Evolutionary conservation across 2,113 vertebrate species (phyloP), one percentile per base, ranked within the genome.

Genomic region (Petrocephalus microphthalmus): DNA sequence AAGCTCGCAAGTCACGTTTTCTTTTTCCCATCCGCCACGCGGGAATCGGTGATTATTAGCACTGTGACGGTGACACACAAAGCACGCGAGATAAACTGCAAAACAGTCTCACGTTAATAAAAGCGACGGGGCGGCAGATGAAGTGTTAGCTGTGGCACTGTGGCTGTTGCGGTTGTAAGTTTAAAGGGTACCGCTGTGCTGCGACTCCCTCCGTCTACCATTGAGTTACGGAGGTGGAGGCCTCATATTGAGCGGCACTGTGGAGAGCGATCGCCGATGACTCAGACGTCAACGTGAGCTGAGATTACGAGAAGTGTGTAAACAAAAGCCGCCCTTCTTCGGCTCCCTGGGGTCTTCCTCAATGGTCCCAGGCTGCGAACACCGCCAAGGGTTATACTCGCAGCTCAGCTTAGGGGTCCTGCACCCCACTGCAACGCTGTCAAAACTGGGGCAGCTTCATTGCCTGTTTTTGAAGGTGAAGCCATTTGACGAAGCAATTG

Each of bases 261-360:
- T 89, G 89, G 89, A 91, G 87, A 86, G 82, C 45, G 81, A 86
- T 60, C 84, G 84, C 51, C 51, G 89, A 84, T 89, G 90, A 92
- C 89, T 90, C 74, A 87, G 47, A 88, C 88, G 90, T 91, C 89
- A 92, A 89, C 91, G 89, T 84, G 88, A 71, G 78, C 42, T 60
- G 88, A 90, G 90, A 88, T 87, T 88, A 87, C 89, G 60, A 84
- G 83, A 88, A 82, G 90, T 74, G 88, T 87, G 56, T 85, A 88
- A 88, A 90, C 85, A 89, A 57, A 91, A 51, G 52, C 19, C 42
- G 67, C 25, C 29, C 29, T 37, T 74, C 67, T n/a, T 78, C 33
- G 17, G 71, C 19, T 78, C 71, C 29, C 71, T 6, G 71, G 71
- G 33, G 33, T 42, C 71, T 42, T 78, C 71, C 33, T 78, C 71